Conservation (phyloP, 2,113 vertebrate species). For the Eretmodus cyanostictus region DNA sequence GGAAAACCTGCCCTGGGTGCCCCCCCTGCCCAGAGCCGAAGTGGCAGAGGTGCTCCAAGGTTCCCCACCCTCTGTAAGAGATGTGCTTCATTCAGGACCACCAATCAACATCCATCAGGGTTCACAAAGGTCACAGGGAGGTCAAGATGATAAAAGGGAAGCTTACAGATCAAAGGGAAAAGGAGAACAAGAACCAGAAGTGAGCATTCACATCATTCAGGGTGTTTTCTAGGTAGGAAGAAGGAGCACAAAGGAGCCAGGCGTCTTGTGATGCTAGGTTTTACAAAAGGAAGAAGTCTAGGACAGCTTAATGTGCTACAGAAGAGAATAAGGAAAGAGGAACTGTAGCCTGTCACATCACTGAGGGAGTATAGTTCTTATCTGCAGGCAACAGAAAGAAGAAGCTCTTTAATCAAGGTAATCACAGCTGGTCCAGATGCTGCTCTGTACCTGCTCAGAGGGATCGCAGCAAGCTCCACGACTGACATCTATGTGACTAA, state of each 20-base stretch:
- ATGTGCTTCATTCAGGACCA: constrained; percentile 62
- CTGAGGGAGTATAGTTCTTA: constrained; percentile 54
- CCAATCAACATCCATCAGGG: constrained; percentile 9
- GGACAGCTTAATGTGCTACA: not conserved
- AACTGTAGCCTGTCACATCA: not conserved
- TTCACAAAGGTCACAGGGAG: constrained; percentile 30
- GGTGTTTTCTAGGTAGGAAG: not conserved
- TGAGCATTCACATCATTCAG: constrained; percentile 22
- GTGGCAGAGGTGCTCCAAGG: constrained; percentile 55
- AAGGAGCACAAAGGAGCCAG: not conserved
- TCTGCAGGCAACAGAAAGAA: constrained; percentile 1
- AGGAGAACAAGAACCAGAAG: constrained; percentile 15
- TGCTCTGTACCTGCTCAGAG: not conserved
- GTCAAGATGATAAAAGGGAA: not conserved
- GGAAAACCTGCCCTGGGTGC: constrained; percentile 10
- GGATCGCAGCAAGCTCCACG: not conserved
- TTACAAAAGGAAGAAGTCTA: not conserved
- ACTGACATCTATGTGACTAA: not conserved
- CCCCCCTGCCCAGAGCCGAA: constrained; percentile 38
- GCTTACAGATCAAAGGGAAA: constrained; percentile 11
- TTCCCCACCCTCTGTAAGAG: constrained; percentile 70
- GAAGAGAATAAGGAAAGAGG: not conserved
- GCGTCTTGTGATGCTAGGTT: not conserved
- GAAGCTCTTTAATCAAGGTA: not conserved
- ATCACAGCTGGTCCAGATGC: not conserved